Percentiles rank a stretch among this genome's conserved stretches.
phyloP scores from a whole-genome alignment of 2,888 invertebrate genomes.

The Holacanthella duospinosa region DNA sequence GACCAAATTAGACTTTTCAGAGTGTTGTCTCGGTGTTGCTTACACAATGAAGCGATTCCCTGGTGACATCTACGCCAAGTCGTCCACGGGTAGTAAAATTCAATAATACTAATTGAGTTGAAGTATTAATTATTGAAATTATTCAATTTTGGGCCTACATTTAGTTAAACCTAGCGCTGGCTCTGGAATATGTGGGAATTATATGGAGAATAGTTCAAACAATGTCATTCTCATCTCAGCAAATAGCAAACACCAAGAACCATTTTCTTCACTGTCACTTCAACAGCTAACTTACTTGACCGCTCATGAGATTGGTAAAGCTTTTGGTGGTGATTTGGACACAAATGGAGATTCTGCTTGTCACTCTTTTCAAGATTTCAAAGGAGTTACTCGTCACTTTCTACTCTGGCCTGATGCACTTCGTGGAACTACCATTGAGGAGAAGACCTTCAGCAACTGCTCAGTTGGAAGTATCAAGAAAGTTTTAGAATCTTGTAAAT shows the following conservation, averaged over 20 bases:
- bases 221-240: constrained; percentile 34
- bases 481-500: constrained; percentile 25
- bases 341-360: constrained; percentile 26
- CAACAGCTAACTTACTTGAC: constrained; percentile 26
- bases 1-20: constrained; percentile 22
- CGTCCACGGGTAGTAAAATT: constrained; percentile 6
- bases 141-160: not conserved
- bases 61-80: constrained; percentile 16
- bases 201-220: constrained; percentile 16
- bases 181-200: constrained; percentile 24
- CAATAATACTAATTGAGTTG: not conserved
- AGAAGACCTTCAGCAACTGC: constrained; percentile 28
- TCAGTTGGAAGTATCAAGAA: constrained; percentile 20
- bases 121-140: not conserved
- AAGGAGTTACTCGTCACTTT: constrained; percentile 18
- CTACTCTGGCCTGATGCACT: constrained; percentile 34
- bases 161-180: not conserved
- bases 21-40: constrained; percentile 32
- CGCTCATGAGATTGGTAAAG: constrained; percentile 26
- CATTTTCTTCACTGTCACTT: constrained; percentile 16
- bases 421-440: constrained; percentile 21
- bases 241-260: constrained; percentile 18
- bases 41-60: constrained; percentile 35
- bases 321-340: constrained; percentile 28
- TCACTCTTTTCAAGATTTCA: constrained; percentile 27